Conservation (phyloP, 1,140 invertebrate genomes). For the Chrysoperla carnea region DNA sequence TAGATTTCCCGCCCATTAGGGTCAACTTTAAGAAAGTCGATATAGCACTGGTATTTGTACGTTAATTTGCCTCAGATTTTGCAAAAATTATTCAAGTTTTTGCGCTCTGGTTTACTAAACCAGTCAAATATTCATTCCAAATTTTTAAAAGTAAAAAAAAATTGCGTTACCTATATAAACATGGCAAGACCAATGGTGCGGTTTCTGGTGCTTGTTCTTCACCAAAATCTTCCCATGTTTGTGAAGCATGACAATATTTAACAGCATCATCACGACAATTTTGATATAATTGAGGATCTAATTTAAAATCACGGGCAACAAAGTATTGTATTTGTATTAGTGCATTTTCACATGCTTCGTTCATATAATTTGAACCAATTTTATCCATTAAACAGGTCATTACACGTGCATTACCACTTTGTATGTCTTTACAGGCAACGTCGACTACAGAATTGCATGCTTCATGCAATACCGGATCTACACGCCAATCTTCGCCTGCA, state of each 20-base stretch:
- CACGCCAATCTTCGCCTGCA: slow-evolving; percentile 77
- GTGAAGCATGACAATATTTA: slow-evolving; percentile 59
- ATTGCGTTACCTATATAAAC: slow-evolving; percentile 48
- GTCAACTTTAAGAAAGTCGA: too few species aligned
- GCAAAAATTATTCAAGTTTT: too few species aligned
- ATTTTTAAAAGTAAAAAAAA: too few species aligned
- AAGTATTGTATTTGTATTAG: slow-evolving; percentile 96
- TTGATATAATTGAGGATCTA: slow-evolving; percentile 56
- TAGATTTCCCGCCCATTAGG: too few species aligned
- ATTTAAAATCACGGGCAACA: slow-evolving; percentile 80
- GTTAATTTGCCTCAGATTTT: too few species aligned
- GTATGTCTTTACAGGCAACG: slow-evolving; percentile 44
- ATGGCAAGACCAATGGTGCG: slow-evolving; percentile 73
- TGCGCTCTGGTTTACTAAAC: too few species aligned
- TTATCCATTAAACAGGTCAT: slow-evolving; percentile 91
- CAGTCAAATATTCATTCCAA: too few species aligned
- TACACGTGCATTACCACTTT: slow-evolving; percentile 54
- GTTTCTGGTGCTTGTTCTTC: slow-evolving; percentile 45
- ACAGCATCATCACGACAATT: slow-evolving; percentile 77
- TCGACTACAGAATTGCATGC: slow-evolving; percentile 72
- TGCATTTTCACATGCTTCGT: slow-evolving; percentile 71
- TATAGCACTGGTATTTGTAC: too few species aligned
- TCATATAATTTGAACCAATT: slow-evolving; percentile 71
- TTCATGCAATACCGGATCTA: slow-evolving; percentile 73
- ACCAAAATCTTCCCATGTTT: slow-evolving; percentile 51